phyloP scores from a whole-genome alignment of 2,888 invertebrate genomes.

The Scaptomyza tumidula region DNA sequence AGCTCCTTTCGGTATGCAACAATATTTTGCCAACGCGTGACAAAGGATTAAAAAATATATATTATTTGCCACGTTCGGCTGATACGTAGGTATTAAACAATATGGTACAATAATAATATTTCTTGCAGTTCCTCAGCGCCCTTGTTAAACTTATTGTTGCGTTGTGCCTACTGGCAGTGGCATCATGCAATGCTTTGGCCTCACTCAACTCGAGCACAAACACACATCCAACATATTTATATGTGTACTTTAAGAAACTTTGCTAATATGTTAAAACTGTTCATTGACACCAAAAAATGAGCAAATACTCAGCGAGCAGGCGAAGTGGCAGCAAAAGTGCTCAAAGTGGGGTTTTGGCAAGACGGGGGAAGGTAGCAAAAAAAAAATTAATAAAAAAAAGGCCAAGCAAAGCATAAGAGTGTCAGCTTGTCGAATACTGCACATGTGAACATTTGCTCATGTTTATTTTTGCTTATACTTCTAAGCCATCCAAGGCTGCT shows the following conservation, averaged over 20 bases:
- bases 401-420: constrained; percentile 64
- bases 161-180: background rate
- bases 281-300: constrained; percentile 80
- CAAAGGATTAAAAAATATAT: too few relatives aligned
- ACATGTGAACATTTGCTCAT: too few relatives aligned
- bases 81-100: too few relatives aligned
- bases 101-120: constrained; percentile 1
- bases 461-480: too few relatives aligned
- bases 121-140: background rate
- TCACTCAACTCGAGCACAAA: constrained; percentile 33
- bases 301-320: constrained; percentile 53
- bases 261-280: constrained; percentile 81
- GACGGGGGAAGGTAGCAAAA: background rate
- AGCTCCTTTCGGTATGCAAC: too few relatives aligned
- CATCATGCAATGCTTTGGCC: constrained; percentile 1
- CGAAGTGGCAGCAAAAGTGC: constrained; percentile 11
- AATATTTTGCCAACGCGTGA: too few relatives aligned
- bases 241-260: constrained; percentile 79
- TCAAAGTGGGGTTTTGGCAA: background rate
- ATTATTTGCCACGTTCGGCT: too few relatives aligned
- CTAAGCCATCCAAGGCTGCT: too few relatives aligned
- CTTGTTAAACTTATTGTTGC: background rate
- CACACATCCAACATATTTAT: constrained; percentile 75
- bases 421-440: constrained; percentile 39
- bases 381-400: constrained; percentile 29